Percentiles rank a stretch among this genome's conserved stretches.
Conservation (phyloP, 2,113 vertebrate genomes). For the Heterotilapia buettikoferi region DNA sequence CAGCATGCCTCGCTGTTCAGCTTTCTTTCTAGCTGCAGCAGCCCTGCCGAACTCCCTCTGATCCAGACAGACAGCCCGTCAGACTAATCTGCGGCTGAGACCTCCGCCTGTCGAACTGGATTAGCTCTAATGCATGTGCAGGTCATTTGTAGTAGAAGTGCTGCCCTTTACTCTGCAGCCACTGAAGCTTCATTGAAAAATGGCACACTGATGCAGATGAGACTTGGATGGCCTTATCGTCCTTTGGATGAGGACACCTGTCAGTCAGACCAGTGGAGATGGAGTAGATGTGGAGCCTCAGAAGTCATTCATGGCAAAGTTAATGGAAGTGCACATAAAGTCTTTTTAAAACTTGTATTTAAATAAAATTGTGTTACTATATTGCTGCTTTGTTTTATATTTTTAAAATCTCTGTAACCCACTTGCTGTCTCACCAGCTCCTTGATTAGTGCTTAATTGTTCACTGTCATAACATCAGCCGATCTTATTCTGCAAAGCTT, state of each 20-base stretch:
- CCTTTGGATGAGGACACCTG: not conserved
- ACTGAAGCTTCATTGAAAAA: not conserved
- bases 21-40: not conserved
- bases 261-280: not conserved
- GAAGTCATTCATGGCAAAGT: not conserved
- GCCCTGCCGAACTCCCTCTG: slow-evolving; percentile 3
- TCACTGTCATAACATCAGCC: not conserved
- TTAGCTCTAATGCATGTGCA: slow-evolving; percentile 33
- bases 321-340: not conserved
- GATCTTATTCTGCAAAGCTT: not conserved
- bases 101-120: slow-evolving; percentile 51
- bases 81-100: slow-evolving; percentile 52
- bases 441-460: not conserved
- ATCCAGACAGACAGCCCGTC: slow-evolving; percentile 57
- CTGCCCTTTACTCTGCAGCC: not conserved
- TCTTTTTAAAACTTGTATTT: not conserved
- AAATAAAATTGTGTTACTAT: not conserved
- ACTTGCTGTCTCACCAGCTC: not conserved
- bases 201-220: not conserved
- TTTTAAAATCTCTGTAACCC: not conserved
- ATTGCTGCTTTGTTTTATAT: not conserved
- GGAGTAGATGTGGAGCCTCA: not conserved
- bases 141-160: not conserved
- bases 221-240: not conserved
- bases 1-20: not conserved